Percentiles rank a stretch among this genome's conserved stretches.
phyloP scores from a whole-genome alignment of 2,113 vertebrate genomes.

The Nymphicus hollandicus region DNA sequence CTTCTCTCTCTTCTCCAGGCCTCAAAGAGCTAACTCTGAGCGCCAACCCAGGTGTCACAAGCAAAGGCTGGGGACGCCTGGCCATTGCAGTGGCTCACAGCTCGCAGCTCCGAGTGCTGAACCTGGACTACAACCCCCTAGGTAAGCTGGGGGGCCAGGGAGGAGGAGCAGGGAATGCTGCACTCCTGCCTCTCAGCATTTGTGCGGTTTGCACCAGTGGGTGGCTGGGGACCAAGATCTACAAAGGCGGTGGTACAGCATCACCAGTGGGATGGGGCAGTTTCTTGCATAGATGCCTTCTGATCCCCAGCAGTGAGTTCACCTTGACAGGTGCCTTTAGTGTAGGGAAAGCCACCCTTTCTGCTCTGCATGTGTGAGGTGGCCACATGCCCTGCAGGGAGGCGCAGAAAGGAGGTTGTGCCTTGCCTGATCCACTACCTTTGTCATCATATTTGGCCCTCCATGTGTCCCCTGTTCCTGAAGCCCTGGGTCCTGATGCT shows the following conservation, averaged over 20 bases:
- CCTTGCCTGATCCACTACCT: rapidly evolving
- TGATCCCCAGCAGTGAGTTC: background rate
- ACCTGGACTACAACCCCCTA: slow-evolving; percentile 95
- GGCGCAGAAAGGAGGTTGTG: background rate
- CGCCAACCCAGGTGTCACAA: slow-evolving; percentile 91
- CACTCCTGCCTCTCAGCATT: background rate
- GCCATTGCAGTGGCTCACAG: slow-evolving; percentile 94
- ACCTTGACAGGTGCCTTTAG: background rate
- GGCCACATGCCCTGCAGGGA: rapidly evolving
- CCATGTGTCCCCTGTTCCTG: background rate
- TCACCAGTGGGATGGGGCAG: background rate
- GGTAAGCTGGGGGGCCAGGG: slow-evolving; percentile 72
- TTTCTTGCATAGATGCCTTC: background rate
- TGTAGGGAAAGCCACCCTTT: background rate
- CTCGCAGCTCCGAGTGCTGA: slow-evolving; percentile 91
- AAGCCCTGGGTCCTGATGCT: rapidly evolving
- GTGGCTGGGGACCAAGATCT: background rate
- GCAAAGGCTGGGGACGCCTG: slow-evolving; percentile 90
- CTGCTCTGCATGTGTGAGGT: background rate
- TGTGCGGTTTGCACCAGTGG: background rate
- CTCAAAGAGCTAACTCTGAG: slow-evolving; percentile 93
- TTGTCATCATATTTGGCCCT: background rate
- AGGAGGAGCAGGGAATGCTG: background rate
- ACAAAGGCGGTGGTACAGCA: background rate
- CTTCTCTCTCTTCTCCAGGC: slow-evolving; percentile 73